Base-by-base conservation (phyloP, 2,113 vertebrate species). In the Phrynosoma platyrhinos region DNA sequence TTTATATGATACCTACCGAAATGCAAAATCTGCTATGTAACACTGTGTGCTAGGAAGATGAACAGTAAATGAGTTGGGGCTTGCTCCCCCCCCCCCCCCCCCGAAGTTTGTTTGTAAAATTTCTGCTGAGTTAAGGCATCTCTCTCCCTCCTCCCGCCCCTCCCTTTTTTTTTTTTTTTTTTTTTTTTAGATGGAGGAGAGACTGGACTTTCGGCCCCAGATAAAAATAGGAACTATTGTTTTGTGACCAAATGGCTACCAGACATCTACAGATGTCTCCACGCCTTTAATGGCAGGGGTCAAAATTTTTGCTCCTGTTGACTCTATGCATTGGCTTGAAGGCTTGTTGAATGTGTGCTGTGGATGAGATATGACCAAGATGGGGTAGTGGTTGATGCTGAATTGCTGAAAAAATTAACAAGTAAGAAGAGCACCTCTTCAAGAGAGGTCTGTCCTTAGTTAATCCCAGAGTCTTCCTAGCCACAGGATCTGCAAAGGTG, bases 91-190 rank as follows among this genome's bases (percentile, higher is more conserved):
- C 2, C 18, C 40, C 69, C 47, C 62, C 78, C 7, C 47, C 62
- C 4, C 27, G 27, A 8, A 27, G 53, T 79, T 86, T 66, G 86
- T 89, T 93, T 92, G 85, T 91, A 69, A 90, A 76, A 79, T 14
- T 18, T 36, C 21, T 68, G 58, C 30, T 53, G 71, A 66, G 21
- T 9, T 30, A 0, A 58, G 52, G 30, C 42, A 20, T 27, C 18
- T 76, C 16, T 82, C 87, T 85, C 77, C 23, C n/a, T n/a, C n/a
- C n/a, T n/a, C n/a, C n/a, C n/a, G n/a, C n/a, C n/a, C n/a, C n/a
- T n/a, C n/a, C n/a, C n/a, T n/a, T n/a, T n/a, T n/a, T n/a, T n/a
- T n/a, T 4, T 7, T 32, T 10, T 40, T 12, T 2, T 6, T 14
- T 1, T 21, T 53, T 62, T 53, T 53, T 25, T 64, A 23, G 18